A percentile compares a stretch with the other conserved stretches of the same genome.
phyloP scores from a whole-genome alignment of 2,113 vertebrate species.

The Dermatemys mawii region DNA sequence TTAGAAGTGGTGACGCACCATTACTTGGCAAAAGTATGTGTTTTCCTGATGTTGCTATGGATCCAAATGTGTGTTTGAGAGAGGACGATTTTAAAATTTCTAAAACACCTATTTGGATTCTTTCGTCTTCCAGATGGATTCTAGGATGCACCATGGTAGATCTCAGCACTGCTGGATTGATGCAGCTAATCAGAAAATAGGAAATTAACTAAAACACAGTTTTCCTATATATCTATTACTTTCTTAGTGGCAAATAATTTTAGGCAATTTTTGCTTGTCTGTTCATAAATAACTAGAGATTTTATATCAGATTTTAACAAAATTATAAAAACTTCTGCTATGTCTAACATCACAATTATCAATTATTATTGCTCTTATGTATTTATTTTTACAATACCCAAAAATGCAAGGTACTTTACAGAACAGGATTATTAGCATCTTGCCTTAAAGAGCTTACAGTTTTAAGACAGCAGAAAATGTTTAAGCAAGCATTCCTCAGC shows the following conservation, averaged over 20 bases:
- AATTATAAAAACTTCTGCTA: not conserved
- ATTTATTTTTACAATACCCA: not conserved
- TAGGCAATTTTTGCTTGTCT: not conserved
- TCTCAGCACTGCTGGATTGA: not conserved
- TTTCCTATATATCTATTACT: not conserved
- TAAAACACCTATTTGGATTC: not conserved
- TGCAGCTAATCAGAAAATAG: not conserved
- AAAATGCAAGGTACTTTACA: not conserved
- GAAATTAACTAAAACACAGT: not conserved
- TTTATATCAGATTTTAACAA: not conserved
- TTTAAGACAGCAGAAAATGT: not conserved
- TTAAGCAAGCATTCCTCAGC: rapidly evolving
- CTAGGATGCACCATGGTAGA: not conserved
- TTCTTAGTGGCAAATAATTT: not conserved
- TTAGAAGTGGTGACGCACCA: not conserved
- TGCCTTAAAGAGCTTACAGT: not conserved
- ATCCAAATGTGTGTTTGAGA: not conserved
- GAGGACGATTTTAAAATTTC: not conserved
- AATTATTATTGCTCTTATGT: not conserved
- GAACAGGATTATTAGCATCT: not conserved
- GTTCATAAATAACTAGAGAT: not conserved
- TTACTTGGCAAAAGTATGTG: not conserved
- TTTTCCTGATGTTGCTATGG: not conserved
- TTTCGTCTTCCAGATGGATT: not conserved
- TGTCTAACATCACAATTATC: not conserved